Evolutionary conservation across 1,140 invertebrate species (phyloP), one percentile per base, ranked within the genome.

Genomic region (Nomia melanderi): DNA sequence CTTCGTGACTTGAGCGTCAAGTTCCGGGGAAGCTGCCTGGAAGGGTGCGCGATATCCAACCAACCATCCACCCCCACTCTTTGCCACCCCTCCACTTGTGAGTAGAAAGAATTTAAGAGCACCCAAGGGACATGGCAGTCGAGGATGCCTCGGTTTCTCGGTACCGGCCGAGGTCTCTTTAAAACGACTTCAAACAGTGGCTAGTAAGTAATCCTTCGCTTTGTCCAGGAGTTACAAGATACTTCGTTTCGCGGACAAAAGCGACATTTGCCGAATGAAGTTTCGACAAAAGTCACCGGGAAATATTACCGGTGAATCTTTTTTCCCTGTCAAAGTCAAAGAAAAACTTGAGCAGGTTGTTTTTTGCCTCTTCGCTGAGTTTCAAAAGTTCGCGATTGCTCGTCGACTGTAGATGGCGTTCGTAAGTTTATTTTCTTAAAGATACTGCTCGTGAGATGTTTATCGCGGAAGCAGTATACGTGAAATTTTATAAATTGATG

Each of bases 1-100:
- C 57, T 84, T n/a, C 82, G 77, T 84, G 81, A 84, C 81, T 84
- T 53, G 67, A 56, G 67, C 77, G 72, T 84, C 82, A 84, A 84
- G 67, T 83, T 83, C 47, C 53, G 44, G 20, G 54, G 44, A 69
- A 63, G 14, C 50, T 63, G 14, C 20, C 25, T 59, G 53, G 53
- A 66, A 79, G 44, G 54, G 59, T 63, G 33, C 50, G 36, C 56
- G 81, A 70, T 62, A 83, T 74, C 36, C 53, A 76, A 27, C 64
- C 66, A 50, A 17, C 47, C 47, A n/a, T n/a, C n/a, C n/a, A n/a
- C n/a, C n/a, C n/a, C n/a, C n/a, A n/a, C n/a, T n/a, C n/a, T n/a
- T 8, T 17, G 47, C 4, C 47, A n/a, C 20, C 17, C 2, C 47
- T n/a, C 71, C 54, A 27, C 67, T 54, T 20, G 47, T 59, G 27